These are phyloP conservation scores for Arnoldichthys spilopterus DNA, from an alignment of 2,797 vertebrate species.

Conservation along the genomic window DNA sequence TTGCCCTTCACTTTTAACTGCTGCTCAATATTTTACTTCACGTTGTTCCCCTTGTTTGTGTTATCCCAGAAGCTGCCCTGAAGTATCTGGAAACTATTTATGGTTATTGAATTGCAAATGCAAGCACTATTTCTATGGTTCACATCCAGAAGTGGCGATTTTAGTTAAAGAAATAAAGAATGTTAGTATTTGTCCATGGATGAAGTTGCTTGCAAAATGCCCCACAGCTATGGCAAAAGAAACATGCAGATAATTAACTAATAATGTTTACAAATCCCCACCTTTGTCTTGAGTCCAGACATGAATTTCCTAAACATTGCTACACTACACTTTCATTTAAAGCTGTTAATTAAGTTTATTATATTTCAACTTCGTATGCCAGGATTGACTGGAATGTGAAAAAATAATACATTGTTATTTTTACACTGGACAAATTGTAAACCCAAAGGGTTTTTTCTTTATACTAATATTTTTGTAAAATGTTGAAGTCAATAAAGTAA, in stretches of 20 bases:
- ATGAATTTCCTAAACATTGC: neutral
- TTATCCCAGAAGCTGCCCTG: too few relatives aligned
- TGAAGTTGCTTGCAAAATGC: neutral
- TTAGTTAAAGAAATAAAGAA: neutral
- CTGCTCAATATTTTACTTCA: neutral
- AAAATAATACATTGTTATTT: conserved; percentile 22
- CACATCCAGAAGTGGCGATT: neutral
- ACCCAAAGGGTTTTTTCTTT: conserved; percentile 70
- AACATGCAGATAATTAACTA: neutral
- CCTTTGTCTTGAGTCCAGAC: neutral
- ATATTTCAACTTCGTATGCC: neutral
- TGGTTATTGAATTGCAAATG: neutral
- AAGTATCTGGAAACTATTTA: neutral
- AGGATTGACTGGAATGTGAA: conserved; percentile 2
- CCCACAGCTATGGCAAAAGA: neutral
- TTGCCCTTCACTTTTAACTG: neutral
- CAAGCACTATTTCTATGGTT: neutral
- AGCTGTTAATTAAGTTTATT: neutral
- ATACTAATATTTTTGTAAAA: conserved; percentile 71
- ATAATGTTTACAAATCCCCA: neutral
- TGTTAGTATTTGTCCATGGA: neutral
- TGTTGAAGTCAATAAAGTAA: conserved; percentile 64
- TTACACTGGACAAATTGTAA: conserved; percentile 31
- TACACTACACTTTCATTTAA: neutral
- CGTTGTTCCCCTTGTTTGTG: neutral